Evolutionary conservation across 2,797 vertebrate species (phyloP), one percentile per base, ranked within the genome.

Genomic region (Phalanger gymnotis): DNA sequence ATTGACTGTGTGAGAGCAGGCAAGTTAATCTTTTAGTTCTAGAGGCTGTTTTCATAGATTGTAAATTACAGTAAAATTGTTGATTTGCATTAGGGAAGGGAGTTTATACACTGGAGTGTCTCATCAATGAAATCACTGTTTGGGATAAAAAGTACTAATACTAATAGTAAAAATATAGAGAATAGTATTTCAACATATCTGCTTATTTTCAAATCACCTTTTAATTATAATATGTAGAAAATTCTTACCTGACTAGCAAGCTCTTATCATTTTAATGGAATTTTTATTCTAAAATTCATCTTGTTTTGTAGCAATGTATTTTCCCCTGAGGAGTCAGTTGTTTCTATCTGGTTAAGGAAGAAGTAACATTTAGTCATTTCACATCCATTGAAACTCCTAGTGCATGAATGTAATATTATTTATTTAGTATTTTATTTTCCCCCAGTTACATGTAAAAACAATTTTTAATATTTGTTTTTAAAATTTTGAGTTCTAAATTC

Each of bases 361-460:
- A 16, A 40, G n/a, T n/a, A 73, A 25, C 2, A 73, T n/a, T 73
- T 40, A 73, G n/a, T 73, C n/a, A 73, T 73, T 73, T 40, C 6
- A 73, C 25, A 40, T 73, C 19, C 25, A 73, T 73, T 73, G 40
- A 73, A 25, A 6, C 19, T 73, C n/a, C n/a, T 40, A 73, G 6
- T 40, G 14, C n/a, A 66, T 66, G 34, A 66, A 66, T 66, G 95
- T 93, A 93, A 89, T 53, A 94, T 27, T 56, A 56, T 57, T 28
- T 57, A 57, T 57, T 57, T 2, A 28, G 27, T 27, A 57, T 30
- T 57, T 57, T 28, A 28, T 28, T 57, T 57, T 30, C 10, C 56
- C 56, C 56, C 7, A 57, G 27, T 57, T 57, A 57, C 27, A 57
- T 1, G 56, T 57, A 57, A 57, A 57, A 28, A 9, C 56, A 56